Conservation (phyloP, 2,797 vertebrate species). For the Okamejei kenojei region DNA sequence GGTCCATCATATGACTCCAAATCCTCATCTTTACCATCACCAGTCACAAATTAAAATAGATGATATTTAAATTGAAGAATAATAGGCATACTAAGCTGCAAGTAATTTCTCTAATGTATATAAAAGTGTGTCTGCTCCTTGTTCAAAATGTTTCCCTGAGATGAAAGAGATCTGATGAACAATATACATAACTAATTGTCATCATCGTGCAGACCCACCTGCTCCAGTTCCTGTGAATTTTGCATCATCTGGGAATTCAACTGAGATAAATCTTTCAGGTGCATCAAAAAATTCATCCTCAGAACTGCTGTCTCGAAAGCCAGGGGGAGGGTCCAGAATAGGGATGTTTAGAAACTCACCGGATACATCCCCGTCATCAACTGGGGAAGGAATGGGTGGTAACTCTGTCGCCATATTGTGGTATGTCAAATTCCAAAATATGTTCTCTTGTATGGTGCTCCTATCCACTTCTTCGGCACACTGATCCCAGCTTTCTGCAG, state of each 20-base stretch:
- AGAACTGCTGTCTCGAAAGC: slow-evolving; percentile 85
- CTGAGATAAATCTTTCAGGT: slow-evolving; percentile 73
- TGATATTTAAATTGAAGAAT: background rate
- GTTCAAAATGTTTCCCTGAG: background rate
- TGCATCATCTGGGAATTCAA: slow-evolving; percentile 47
- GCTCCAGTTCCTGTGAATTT: background rate
- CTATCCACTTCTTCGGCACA: background rate
- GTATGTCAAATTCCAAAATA: slow-evolving; percentile 13
- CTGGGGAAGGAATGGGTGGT: slow-evolving; percentile 34
- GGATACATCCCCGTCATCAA: slow-evolving; percentile 18
- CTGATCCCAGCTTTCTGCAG: background rate
- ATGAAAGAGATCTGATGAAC: background rate
- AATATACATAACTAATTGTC: background rate
- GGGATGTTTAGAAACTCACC: slow-evolving; percentile 43
- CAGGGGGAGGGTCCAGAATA: slow-evolving; percentile 67
- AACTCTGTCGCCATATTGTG: slow-evolving; percentile 43
- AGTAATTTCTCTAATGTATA: background rate
- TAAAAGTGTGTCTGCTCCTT: background rate
- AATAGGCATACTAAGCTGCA: background rate
- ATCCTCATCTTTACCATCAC: background rate
- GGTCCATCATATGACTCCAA: background rate
- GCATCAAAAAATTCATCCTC: slow-evolving; percentile 93
- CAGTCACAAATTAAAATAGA: background rate
- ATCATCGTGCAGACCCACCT: slow-evolving; percentile 9
- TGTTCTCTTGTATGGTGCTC: background rate